These are phyloP conservation scores for Trachelus troglodyta DNA, from an alignment of 2,888 invertebrate species.

Conservation along the genomic window DNA sequence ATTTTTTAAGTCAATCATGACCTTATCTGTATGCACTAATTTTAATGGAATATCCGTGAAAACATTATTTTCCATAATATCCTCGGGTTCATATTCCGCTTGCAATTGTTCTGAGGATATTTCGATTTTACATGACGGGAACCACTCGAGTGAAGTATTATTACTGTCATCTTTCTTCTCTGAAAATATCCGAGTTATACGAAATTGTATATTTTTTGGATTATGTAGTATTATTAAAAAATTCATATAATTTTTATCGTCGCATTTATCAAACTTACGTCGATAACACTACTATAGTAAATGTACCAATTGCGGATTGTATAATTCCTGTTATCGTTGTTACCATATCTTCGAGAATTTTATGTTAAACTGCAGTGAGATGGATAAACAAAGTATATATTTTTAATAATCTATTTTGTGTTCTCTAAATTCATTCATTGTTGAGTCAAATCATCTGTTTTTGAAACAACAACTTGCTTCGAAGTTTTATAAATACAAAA, in stretches of 20 bases:
- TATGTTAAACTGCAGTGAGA: not conserved
- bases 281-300: not conserved
- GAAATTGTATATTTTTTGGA: not conserved
- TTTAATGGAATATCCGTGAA: conserved; percentile 39
- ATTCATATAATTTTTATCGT: not conserved
- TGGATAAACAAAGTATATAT: not conserved
- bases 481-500: not conserved
- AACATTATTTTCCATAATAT: conserved; percentile 33
- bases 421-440: not conserved
- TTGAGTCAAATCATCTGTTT: not conserved
- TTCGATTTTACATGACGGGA: conserved; percentile 34
- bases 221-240: not conserved
- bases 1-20: conserved; percentile 49
- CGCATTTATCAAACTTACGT: not conserved
- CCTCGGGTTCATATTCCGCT: conserved; percentile 27
- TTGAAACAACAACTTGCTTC: not conserved
- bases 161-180: not conserved
- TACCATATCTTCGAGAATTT: not conserved
- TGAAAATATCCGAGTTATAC: not conserved
- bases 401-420: not conserved
- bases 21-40: conserved; percentile 46
- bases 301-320: not conserved
- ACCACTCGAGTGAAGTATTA: conserved; percentile 13
- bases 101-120: conserved; percentile 29
- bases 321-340: not conserved